Evolutionary conservation across 2,797 vertebrate species (phyloP).

Genomic region (Brachyrhaphis roseni): DNA sequence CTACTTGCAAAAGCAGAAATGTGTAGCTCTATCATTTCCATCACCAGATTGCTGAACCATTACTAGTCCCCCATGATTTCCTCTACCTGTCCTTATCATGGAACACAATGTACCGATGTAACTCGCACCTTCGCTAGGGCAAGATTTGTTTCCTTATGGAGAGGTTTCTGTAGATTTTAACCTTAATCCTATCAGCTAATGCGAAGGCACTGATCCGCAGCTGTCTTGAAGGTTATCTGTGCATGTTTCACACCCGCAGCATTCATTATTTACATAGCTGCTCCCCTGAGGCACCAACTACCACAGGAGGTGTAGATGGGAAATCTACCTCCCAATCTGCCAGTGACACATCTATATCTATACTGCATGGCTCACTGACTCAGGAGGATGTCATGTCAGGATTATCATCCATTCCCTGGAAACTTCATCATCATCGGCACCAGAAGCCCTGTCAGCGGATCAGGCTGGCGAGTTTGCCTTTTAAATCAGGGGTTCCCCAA

Average conservation of each 20-base stretch:
- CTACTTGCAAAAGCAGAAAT: slow-evolving; percentile 36
- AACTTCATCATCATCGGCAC: slow-evolving; percentile 76
- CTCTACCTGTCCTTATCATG: slow-evolving; percentile 69
- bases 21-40: slow-evolving; percentile 50
- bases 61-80: slow-evolving; percentile 64
- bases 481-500: slow-evolving; percentile 76
- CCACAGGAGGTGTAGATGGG: slow-evolving; percentile 77
- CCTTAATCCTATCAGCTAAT: slow-evolving; percentile 85
- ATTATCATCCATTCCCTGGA: slow-evolving; percentile 76
- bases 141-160: slow-evolving; percentile 77
- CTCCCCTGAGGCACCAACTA: slow-evolving; percentile 71
- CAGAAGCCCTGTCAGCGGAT: slow-evolving; percentile 59
- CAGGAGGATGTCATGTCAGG: slow-evolving; percentile 75
- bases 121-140: slow-evolving; percentile 54
- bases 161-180: slow-evolving; percentile 81
- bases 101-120: slow-evolving; percentile 68
- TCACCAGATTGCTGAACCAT: slow-evolving; percentile 67
- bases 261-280: slow-evolving; percentile 84
- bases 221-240: slow-evolving; percentile 85
- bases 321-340: slow-evolving; percentile 81
- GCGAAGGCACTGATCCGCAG: slow-evolving; percentile 81
- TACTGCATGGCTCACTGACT: slow-evolving; percentile 78
- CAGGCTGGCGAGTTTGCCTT: slow-evolving; percentile 60
- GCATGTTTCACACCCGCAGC: slow-evolving; percentile 80
- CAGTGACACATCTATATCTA: slow-evolving; percentile 79